These are phyloP conservation scores for Vidua macroura DNA, from an alignment of 2,113 vertebrate genomes.

Conservation along the genomic window DNA sequence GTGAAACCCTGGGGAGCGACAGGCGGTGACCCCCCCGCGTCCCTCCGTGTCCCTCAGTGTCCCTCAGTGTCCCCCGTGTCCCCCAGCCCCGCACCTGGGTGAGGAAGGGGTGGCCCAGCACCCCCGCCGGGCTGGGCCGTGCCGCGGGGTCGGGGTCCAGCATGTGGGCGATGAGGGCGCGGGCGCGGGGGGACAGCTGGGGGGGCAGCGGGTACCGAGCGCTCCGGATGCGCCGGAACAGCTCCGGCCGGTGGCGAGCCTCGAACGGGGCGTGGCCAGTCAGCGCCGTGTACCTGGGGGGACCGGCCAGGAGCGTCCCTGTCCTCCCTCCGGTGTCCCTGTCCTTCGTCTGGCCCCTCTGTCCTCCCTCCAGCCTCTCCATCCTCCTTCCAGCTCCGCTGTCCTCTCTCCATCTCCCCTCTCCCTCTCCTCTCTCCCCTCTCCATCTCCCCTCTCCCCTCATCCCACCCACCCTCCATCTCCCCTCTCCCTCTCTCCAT, in stretches of 20 bases:
- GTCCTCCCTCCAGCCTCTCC: background rate
- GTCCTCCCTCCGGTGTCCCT: fast-evolving
- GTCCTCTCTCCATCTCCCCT: no score
- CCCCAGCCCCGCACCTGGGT: constrained; percentile 2
- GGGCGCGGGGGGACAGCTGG: background rate
- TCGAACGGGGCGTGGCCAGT: constrained; percentile 62
- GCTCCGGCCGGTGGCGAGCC: background rate
- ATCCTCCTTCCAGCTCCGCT: no score
- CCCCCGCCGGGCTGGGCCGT: constrained; percentile 41
- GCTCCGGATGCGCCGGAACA: constrained; percentile 35
- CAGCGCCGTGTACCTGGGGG: constrained; percentile 61
- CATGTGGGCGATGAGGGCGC: constrained; percentile 45
- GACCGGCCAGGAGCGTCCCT: no score
- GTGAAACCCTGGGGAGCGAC: constrained; percentile 58
- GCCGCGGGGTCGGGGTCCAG: constrained; percentile 4
- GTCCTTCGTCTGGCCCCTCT: background rate
- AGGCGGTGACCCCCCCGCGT: fast-evolving
- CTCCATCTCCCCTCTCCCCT: no score
- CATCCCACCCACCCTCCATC: no score
- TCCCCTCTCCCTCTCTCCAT: no score
- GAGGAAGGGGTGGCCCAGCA: constrained; percentile 68
- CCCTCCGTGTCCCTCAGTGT: background rate
- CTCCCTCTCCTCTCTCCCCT: fast-evolving
- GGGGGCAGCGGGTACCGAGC: background rate
- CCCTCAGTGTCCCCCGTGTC: background rate